Conservation (phyloP, 2,797 vertebrate genomes). For the Rousettus madagascariensis region DNA sequence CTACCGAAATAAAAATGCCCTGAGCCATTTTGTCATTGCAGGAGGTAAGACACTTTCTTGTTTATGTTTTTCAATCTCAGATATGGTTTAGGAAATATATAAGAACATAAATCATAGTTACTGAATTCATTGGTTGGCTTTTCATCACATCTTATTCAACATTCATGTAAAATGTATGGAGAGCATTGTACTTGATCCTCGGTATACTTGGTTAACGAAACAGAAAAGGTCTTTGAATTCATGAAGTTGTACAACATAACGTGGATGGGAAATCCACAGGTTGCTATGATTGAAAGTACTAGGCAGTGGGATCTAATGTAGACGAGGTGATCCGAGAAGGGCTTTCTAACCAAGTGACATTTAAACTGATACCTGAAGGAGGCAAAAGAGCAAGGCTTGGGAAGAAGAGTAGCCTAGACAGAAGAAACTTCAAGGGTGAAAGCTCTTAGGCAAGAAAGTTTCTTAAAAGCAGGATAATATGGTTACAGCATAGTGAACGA, state of each 20-base stretch:
- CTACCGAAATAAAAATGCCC: constrained; percentile 88
- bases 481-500: not conserved
- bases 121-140: constrained; percentile 33
- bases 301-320: not conserved
- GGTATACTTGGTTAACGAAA: not conserved
- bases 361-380: not conserved
- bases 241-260: not conserved
- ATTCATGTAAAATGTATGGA: not conserved
- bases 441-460: not conserved
- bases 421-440: not conserved
- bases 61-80: not conserved
- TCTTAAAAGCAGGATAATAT: not conserved
- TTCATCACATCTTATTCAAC: not conserved
- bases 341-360: not conserved
- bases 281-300: not conserved
- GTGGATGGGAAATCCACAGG: not conserved
- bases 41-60: constrained; percentile 89
- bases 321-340: not conserved
- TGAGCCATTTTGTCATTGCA: constrained; percentile 90
- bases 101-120: not conserved
- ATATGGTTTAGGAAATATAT: not conserved
- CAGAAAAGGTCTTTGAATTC: not conserved
- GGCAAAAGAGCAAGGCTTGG: not conserved
- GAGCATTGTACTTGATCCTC: not conserved
- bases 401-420: not conserved